phyloP scores from a whole-genome alignment of 2,113 vertebrate genomes.

The Microcebus tavaratra region DNA sequence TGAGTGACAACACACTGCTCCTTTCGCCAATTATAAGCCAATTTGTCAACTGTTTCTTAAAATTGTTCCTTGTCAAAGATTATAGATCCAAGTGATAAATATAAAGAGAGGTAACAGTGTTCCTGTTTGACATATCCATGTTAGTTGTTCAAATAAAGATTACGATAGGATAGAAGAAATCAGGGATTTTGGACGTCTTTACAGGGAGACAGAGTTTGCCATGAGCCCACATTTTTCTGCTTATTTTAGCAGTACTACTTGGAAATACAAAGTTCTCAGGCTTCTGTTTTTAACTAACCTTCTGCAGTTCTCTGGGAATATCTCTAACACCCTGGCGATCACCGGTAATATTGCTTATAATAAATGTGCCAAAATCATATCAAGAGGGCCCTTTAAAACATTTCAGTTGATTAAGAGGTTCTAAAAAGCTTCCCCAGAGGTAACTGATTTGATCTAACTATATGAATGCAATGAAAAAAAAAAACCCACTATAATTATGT shows the following conservation, averaged over 20 bases:
- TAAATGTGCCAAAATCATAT: not conserved
- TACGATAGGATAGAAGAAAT: not conserved
- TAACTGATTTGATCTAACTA: not conserved
- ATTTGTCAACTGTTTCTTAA: not conserved
- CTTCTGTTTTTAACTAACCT: not conserved
- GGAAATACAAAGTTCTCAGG: slow-evolving; percentile 6
- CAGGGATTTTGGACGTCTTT: not conserved
- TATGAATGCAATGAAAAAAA: not conserved
- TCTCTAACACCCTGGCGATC: not conserved
- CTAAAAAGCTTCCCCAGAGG: not conserved
- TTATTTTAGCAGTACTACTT: not conserved
- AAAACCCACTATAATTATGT: not conserved
- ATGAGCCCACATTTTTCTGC: not conserved
- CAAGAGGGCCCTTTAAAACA: not conserved
- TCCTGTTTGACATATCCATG: not conserved
- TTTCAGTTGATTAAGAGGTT: not conserved
- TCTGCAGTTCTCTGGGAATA: not conserved
- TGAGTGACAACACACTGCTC: not conserved
- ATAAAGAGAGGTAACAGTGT: not conserved
- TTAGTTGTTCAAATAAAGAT: not conserved
- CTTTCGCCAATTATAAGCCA: not conserved
- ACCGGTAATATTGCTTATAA: not conserved
- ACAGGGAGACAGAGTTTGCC: not conserved
- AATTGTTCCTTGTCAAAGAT: not conserved
- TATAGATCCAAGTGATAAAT: not conserved